Evolutionary conservation across 1,140 invertebrate species (phyloP), one percentile per base, ranked within the genome.

Genomic region (Steinernema khuongi): DNA sequence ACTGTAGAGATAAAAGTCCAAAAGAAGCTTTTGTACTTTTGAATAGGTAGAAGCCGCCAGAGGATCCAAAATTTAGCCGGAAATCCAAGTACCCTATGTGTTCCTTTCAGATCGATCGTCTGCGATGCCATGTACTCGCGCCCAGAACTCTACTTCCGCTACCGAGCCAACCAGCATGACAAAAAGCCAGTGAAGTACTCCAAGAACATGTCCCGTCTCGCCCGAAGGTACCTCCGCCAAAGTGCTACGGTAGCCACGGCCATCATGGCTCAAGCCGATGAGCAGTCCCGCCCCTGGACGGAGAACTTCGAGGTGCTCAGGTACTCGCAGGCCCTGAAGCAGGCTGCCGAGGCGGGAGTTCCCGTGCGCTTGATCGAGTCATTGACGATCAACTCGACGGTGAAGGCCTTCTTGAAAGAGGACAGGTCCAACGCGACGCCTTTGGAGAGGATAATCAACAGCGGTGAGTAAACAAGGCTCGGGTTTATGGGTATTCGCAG

Each of bases 121-220:
- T 60, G 50, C 50, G 50, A 60, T 60, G 50, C 50, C 14, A 60
- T 60, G 50, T 60, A 60, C 50, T 60, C 50, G 19, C 4, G 14
- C 7, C 50, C 50, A 17, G 50, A 60, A 26, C 14, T 60, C 4
- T 60, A 60, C 19, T 60, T 60, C 19, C 50, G 50, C 11, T 22
- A 60, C 26, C 50, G 50, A 4, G 7, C 11, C 7, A 22, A 60
- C 2, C 14, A 17, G 7, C 14, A 60, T 14, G 2, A 60, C 50
- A 60, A 22, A 26, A 7, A 22, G 19, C 50, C 50, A 2, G 19
- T 60, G 7, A 60, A 60, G 19, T 60, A 60, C 50, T 14, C 50
- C 50, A 60, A 26, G 11, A 22, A 60, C 22, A 60, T 4, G 14
- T 17, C 4, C 11, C 14, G 50, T 14, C 50, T 26, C 26, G 50